Conservation (phyloP, 2,797 vertebrate genomes). For the Eutrigla gurnardus region DNA sequence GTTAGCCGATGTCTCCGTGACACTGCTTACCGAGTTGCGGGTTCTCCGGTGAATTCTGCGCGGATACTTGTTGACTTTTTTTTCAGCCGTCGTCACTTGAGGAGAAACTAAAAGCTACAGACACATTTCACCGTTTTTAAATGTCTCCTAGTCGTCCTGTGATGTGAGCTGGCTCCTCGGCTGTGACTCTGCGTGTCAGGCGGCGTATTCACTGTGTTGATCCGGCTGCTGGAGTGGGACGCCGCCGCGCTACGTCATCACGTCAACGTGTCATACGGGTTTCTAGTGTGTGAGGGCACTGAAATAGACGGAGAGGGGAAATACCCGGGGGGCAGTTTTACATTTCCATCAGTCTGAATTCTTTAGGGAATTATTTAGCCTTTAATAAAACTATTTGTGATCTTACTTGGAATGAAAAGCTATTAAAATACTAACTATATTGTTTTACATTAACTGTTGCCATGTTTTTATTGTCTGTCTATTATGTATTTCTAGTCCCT, state of each 20-base stretch:
- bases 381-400: not conserved
- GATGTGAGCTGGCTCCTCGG: slow-evolving; percentile 18
- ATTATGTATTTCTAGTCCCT: too few species aligned
- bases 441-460: too few species aligned
- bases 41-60: slow-evolving; percentile 8
- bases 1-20: slow-evolving; percentile 45
- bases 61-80: not conserved
- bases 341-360: slow-evolving; percentile 8
- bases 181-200: slow-evolving; percentile 34
- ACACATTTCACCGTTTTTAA: not conserved
- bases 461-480: too few species aligned
- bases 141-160: not conserved
- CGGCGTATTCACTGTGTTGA: slow-evolving; percentile 60
- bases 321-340: slow-evolving; percentile 51
- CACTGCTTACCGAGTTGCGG: slow-evolving; percentile 66
- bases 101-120: not conserved
- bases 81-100: not conserved
- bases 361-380: not conserved
- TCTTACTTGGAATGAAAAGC: too few species aligned
- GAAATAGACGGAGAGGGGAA: slow-evolving; percentile 72
- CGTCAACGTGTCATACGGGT: slow-evolving; percentile 28
- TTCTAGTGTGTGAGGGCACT: slow-evolving; percentile 30
- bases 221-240: slow-evolving; percentile 39
- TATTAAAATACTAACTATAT: too few species aligned
- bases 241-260: slow-evolving; percentile 62